A percentile compares a stretch with the other conserved stretches of the same genome.
Evolutionary conservation across 2,797 vertebrate genomes (phyloP).

Genomic region (Tauraco hartlaubi): DNA sequence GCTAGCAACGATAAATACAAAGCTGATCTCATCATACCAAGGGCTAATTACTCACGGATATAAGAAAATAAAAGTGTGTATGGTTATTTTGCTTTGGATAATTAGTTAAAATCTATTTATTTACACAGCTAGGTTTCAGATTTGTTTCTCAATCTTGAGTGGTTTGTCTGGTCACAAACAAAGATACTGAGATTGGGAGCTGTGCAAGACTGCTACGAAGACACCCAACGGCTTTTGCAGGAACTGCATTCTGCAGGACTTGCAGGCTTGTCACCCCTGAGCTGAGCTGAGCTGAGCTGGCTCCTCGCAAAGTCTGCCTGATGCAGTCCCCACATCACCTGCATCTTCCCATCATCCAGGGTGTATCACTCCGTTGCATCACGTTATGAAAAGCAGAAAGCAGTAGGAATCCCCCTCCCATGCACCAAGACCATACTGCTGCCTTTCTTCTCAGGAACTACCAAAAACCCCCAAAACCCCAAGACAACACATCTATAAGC

Average conservation of each 20-base stretch:
- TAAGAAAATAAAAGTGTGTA: neutral
- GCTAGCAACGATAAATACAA: neutral
- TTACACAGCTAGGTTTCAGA: neutral
- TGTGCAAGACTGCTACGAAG: neutral
- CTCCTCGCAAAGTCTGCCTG: neutral
- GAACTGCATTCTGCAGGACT: neutral
- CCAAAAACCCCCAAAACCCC: neutral
- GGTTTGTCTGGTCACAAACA: neutral
- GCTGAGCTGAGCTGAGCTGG: neutral
- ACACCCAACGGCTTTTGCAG: neutral
- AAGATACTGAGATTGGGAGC: neutral
- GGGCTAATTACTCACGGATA: neutral
- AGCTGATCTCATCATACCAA: neutral
- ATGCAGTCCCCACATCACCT: neutral
- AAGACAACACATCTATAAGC: neutral
- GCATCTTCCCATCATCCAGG: neutral
- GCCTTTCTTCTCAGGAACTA: neutral
- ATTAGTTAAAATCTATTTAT: neutral
- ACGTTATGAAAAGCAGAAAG: neutral
- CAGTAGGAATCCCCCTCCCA: neutral
- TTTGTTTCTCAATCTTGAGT: neutral
- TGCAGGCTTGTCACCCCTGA: neutral
- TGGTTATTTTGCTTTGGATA: neutral
- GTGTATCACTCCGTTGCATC: neutral
- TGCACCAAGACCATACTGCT: neutral